Percentiles rank a stretch among this genome's conserved stretches.
Conservation (phyloP, 2,888 invertebrate species). For the Belgica antarctica region DNA sequence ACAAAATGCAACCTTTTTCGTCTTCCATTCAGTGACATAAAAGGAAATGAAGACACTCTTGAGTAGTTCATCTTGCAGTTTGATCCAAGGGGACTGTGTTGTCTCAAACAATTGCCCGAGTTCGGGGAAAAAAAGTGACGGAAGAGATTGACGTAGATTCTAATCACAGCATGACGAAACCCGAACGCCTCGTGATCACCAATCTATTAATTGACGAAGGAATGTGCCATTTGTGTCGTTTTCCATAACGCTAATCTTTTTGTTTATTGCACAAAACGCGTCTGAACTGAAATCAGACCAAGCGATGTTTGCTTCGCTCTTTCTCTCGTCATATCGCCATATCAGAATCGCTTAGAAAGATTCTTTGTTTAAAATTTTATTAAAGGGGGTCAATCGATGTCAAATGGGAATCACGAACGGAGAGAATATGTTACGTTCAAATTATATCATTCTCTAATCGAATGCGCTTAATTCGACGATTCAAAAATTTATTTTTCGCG, state of each 20-base stretch:
- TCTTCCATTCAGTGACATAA: not conserved
- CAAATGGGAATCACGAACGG: constrained; percentile 57
- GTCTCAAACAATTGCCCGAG: not conserved
- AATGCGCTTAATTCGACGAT: constrained; percentile 37
- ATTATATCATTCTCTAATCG: constrained; percentile 42
- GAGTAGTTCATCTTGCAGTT: not conserved
- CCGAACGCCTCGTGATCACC: not conserved
- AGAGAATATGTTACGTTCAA: constrained; percentile 41
- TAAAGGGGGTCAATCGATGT: constrained; percentile 55
- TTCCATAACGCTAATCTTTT: constrained; percentile 22
- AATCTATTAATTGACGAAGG: constrained; percentile 15
- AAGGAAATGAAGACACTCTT: constrained; percentile 22
- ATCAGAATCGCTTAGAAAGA: constrained; percentile 28
- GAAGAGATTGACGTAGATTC: not conserved
- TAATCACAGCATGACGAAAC: not conserved
- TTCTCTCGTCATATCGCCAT: not conserved
- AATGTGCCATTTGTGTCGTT: not conserved
- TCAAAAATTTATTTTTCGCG: too few relatives aligned
- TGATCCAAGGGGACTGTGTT: not conserved
- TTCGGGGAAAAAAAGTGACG: not conserved
- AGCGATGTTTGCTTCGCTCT: constrained; percentile 8
- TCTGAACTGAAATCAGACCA: constrained; percentile 17
- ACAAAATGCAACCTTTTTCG: not conserved
- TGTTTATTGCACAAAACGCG: constrained; percentile 24
- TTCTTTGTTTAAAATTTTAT: constrained; percentile 33